Conservation (phyloP, 2,113 vertebrate species). For the Misgurnus anguillicaudatus region DNA sequence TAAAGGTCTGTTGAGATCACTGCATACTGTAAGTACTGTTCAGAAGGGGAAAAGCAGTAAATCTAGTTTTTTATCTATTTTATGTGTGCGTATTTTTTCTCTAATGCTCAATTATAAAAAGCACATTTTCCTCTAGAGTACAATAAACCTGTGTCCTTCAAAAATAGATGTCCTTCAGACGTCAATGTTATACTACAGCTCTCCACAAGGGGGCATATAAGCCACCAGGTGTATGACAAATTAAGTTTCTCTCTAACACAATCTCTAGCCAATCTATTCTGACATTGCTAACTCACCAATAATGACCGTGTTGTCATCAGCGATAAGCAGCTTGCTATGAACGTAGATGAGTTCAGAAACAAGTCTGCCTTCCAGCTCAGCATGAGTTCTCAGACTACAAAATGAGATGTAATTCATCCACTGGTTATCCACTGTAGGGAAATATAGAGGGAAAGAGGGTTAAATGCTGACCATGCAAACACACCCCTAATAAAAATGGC, state of each 20-base stretch:
- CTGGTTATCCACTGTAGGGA: conserved; percentile 87
- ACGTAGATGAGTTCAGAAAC: conserved; percentile 97
- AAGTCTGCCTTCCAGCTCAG: conserved; percentile 87
- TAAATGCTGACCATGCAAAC: neutral
- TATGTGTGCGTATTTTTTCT: no score
- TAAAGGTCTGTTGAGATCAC: no score
- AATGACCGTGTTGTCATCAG: conserved; percentile 94
- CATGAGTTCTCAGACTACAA: conserved; percentile 89
- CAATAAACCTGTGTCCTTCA: no score
- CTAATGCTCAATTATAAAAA: no score
- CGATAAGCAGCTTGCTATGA: conserved; percentile 97
- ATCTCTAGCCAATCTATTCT: neutral
- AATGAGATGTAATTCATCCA: conserved; percentile 99
- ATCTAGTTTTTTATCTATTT: no score
- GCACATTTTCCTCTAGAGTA: no score
- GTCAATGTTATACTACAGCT: neutral
- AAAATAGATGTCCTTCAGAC: no score
- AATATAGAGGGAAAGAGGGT: neutral
- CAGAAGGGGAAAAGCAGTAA: no score
- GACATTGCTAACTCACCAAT: conserved; percentile 81
- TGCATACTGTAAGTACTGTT: no score
- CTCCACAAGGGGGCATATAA: conserved; percentile 17
- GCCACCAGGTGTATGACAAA: neutral
- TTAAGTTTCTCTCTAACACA: neutral
- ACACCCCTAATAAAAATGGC: neutral